Conservation (phyloP, 1,140 invertebrate species). For the Drosophila seguyi region DNA sequence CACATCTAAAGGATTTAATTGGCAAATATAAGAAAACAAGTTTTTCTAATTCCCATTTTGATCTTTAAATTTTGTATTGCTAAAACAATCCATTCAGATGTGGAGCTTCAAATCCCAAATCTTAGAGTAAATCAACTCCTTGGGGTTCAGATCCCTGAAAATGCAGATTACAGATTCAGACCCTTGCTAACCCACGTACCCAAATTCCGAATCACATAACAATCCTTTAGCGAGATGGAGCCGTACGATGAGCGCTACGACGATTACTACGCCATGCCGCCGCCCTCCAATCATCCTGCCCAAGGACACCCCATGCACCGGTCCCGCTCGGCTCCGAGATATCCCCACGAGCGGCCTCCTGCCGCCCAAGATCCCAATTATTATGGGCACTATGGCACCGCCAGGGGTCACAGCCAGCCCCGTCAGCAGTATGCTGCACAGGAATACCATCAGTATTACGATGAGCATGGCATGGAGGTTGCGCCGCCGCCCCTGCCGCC, state of each 20-base stretch:
- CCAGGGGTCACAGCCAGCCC: constrained; percentile 30
- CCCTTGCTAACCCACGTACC: constrained; percentile 53
- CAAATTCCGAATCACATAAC: constrained; percentile 37
- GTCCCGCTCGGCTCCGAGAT: constrained; percentile 73
- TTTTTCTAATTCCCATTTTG: neutral
- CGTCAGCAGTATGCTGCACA: constrained; percentile 26
- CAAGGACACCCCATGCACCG: constrained; percentile 63
- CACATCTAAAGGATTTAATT: neutral
- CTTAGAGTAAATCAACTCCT: neutral
- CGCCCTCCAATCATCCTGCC: constrained; percentile 45
- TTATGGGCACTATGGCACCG: constrained; percentile 63
- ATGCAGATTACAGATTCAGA: constrained; percentile 10
- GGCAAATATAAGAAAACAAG: neutral
- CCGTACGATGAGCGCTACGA: constrained; percentile 79
- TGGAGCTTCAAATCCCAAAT: neutral
- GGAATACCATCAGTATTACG: constrained; percentile 69
- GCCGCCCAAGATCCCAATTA: constrained; percentile 72
- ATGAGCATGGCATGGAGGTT: constrained; percentile 65
- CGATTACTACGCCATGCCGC: constrained; percentile 71
- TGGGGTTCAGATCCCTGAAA: constrained; percentile 5
- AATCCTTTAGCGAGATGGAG: constrained; percentile 84
- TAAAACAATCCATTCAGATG: neutral
- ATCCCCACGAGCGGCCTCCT: constrained; percentile 70
- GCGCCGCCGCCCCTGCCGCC: constrained; percentile 69
- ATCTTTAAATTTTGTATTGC: neutral